Conservation (phyloP, 2,797 vertebrate species). For the Chiroxiphia lanceolata region DNA sequence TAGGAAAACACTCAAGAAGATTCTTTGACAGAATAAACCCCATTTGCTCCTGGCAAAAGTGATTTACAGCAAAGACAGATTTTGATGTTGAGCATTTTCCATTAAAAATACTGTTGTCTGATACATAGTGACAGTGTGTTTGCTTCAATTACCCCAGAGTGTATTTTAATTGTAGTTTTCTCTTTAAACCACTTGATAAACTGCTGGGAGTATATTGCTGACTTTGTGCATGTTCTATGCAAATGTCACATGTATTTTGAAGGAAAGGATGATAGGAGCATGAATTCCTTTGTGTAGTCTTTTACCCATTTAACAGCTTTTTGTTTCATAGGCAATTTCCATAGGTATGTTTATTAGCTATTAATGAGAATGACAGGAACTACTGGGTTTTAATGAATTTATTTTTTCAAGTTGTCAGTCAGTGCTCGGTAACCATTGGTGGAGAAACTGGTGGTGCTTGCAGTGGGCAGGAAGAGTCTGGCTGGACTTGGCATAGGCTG, state of each 20-base stretch:
- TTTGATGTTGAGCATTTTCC: not conserved
- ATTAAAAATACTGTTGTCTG: not conserved
- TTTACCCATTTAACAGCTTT: not conserved
- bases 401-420: not conserved
- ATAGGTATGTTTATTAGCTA: not conserved
- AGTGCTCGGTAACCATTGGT: not conserved
- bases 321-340: not conserved
- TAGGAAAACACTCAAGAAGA: not conserved
- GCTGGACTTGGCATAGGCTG: not conserved
- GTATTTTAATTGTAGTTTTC: not conserved
- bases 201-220: not conserved
- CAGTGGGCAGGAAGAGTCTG: not conserved
- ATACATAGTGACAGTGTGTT: not conserved
- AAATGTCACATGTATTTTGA: not conserved
- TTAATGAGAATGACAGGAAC: not conserved
- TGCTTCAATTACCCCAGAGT: not conserved
- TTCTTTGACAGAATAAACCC: not conserved
- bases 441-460: not conserved
- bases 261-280: not conserved
- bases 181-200: not conserved
- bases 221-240: not conserved
- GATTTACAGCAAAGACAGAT: not conserved
- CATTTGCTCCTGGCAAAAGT: not conserved
- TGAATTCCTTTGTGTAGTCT: not conserved
- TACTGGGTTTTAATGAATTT: not conserved